Evolutionary conservation across 2,888 invertebrate species (phyloP).

Genomic region (Chelonus formosanus): DNA sequence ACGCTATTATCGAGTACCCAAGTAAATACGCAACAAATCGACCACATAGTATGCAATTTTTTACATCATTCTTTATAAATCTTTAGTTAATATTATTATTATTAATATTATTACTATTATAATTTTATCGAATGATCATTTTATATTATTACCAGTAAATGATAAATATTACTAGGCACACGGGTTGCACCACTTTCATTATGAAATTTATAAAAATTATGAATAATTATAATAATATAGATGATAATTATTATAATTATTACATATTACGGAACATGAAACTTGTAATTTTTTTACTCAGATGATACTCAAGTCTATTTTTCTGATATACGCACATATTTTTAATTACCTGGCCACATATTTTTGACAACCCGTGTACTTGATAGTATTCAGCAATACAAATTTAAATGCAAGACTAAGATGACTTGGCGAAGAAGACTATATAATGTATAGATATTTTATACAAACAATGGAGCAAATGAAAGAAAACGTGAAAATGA

Average conservation of each 20-base stretch:
- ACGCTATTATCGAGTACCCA: slow-evolving; percentile 75
- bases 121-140: neutral
- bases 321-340: slow-evolving; percentile 17
- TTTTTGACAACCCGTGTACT: slow-evolving; percentile 18
- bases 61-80: slow-evolving; percentile 46
- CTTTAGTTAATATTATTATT: slow-evolving; percentile 16
- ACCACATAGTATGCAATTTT: slow-evolving; percentile 46
- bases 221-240: too few relatives aligned
- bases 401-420: slow-evolving; percentile 45
- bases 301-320: neutral
- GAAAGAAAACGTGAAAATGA: slow-evolving; percentile 30
- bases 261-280: too few relatives aligned
- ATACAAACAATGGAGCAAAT: slow-evolving; percentile 9
- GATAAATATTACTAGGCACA: neutral
- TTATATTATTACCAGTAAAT: slow-evolving; percentile 16
- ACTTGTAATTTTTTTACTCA: neutral
- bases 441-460: slow-evolving; percentile 43
- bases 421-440: slow-evolving; percentile 47
- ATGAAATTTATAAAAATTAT: neutral
- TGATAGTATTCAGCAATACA: slow-evolving; percentile 40
- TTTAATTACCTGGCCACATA: slow-evolving; percentile 4
- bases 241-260: too few relatives aligned
- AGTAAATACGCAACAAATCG: slow-evolving; percentile 63
- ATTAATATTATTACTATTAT: slow-evolving; percentile 18
- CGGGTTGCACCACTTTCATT: too few relatives aligned